These are phyloP conservation scores for Parascotia fuliginaria DNA, from an alignment of 2,888 invertebrate species.

Conservation along the genomic window DNA sequence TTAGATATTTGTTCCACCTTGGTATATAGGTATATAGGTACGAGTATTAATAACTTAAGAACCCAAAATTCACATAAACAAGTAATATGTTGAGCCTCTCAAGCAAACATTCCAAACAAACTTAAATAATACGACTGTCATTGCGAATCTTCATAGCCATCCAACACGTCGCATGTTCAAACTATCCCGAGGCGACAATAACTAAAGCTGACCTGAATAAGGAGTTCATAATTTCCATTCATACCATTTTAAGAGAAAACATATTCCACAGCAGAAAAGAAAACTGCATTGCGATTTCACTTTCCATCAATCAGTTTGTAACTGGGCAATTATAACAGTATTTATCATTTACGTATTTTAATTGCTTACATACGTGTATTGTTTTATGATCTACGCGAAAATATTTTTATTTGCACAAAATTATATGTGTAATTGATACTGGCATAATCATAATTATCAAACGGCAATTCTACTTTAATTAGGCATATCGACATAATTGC, in stretches of 20 bases:
- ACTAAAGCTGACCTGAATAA: constrained; percentile 21
- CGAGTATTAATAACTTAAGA: too few relatives aligned
- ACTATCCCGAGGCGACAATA: neutral
- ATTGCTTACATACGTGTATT: constrained; percentile 45
- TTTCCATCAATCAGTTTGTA: constrained; percentile 48
- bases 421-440: constrained; percentile 42
- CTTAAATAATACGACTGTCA: neutral
- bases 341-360: constrained; percentile 51
- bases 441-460: constrained; percentile 9
- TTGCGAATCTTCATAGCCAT: neutral
- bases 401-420: constrained; percentile 24
- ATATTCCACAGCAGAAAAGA: constrained; percentile 5
- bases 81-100: too few relatives aligned
- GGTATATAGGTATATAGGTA: too few relatives aligned
- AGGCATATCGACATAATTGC: constrained; percentile 34
- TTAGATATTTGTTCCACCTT: too few relatives aligned
- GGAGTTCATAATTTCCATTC: constrained; percentile 28
- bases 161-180: neutral
- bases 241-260: constrained; percentile 29
- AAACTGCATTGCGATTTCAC: constrained; percentile 45
- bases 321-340: constrained; percentile 43
- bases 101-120: neutral
- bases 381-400: constrained; percentile 10
- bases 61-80: too few relatives aligned
- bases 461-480: neutral